Evolutionary conservation across 2,888 invertebrate species (phyloP), one percentile per base, ranked within the genome.

Genomic region (Tuberolachnus salignus): DNA sequence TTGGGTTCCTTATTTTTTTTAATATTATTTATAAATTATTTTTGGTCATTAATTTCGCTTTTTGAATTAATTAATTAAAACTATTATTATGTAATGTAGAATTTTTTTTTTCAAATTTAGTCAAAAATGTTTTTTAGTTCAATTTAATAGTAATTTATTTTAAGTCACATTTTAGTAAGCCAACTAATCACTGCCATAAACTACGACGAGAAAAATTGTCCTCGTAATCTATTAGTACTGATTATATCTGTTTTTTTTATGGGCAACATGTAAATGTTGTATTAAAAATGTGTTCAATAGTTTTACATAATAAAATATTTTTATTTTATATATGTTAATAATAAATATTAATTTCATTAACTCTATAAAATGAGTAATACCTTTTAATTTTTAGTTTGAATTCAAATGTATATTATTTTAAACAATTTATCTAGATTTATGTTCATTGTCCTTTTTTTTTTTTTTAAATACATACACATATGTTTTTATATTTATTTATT

Each of bases 281-380:
- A 64, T 69, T 69, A 49, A 51, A 67, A 78, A 59, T 78, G 78
- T 78, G 78, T 78, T 78, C 78, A 78, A 78, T 78, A 78, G 78
- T 59, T 69, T 67, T 75, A 74, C 75, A 67, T 75, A 75, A 46
- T 64, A n/a, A 63, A 64, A 53, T 53, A 16, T 61, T 51, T 73
- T 63, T 51, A 21, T 51, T 53, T 64, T 72, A 23, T 64, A 23
- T 42, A 23, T 53, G 72, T 73, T 73, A 63, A 21, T 49, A 61
- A 49, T 53, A 61, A 63, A 34, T 34, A 34, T 34, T 34, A 34
- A 34, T 51, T 21, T 73, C 51, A 53, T 42, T 23, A 21, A 74
- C 16, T 63, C 19, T 34, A 23, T 53, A 13, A n/a, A 53, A 74
- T 74, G 44, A 74, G 53, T 74, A 53, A 63, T 73, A 63, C 42